Percentiles rank a stretch among this genome's conserved stretches.
Evolutionary conservation across 1,140 invertebrate species (phyloP).

Genomic region (Portunus trituberculatus): DNA sequence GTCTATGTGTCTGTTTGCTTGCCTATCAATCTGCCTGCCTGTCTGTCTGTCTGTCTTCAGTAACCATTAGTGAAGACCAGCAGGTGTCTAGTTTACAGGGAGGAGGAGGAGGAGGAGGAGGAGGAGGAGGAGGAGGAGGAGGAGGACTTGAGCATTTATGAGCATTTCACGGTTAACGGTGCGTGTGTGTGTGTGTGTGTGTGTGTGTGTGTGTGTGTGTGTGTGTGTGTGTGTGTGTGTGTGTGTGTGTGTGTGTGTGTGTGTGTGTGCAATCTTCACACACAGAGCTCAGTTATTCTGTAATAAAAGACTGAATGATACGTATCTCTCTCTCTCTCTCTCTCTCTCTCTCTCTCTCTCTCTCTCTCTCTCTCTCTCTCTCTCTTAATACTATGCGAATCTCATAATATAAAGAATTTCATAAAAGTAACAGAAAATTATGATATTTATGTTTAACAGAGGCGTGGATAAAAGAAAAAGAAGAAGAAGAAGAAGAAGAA

Average conservation of each 20-base stretch:
- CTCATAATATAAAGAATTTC: neutral
- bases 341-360: neutral
- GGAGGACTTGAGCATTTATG: no score
- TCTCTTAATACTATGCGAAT: neutral
- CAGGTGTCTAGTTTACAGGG: no score
- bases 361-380: neutral
- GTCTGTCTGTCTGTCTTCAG: no score
- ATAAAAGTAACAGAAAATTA: neutral
- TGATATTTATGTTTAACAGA: neutral
- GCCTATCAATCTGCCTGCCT: no score
- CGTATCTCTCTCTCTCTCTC: no score
- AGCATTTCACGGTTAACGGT: neutral
- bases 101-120: no score
- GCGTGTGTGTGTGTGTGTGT: conserved; percentile 43
- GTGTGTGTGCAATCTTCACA: conserved; percentile 22
- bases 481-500: neutral
- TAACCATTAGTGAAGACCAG: no score
- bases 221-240: conserved; percentile 42
- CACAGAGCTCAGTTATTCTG: no score
- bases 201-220: conserved; percentile 47
- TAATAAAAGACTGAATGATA: no score
- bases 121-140: no score
- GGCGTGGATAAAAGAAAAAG: neutral
- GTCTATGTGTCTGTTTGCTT: no score
- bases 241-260: conserved; percentile 55